These are phyloP conservation scores for Antheraea yamamai DNA, from an alignment of 2,888 invertebrate species.

Conservation along the genomic window DNA sequence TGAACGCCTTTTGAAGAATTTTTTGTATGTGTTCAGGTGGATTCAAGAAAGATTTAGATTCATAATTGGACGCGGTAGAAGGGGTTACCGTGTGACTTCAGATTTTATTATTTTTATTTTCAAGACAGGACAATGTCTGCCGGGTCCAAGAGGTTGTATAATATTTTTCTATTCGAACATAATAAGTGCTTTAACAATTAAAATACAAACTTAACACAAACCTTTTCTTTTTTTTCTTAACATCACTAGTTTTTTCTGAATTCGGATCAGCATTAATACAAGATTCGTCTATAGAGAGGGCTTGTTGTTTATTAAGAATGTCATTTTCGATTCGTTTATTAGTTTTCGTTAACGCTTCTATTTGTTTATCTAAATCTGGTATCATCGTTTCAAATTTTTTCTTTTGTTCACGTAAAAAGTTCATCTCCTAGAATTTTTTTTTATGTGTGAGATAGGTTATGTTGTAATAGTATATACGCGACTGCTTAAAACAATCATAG, in stretches of 20 bases:
- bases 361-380: constrained; percentile 50
- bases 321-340: constrained; percentile 58
- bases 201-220: constrained; percentile 22
- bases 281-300: constrained; percentile 58
- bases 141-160: not conserved
- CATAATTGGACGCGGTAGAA: no score
- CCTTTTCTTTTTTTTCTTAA: constrained; percentile 54
- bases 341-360: constrained; percentile 46
- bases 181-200: no score
- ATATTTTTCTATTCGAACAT: not conserved
- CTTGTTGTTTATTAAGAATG: constrained; percentile 54
- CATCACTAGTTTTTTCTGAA: constrained; percentile 28
- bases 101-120: no score
- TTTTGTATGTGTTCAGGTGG: no score
- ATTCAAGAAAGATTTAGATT: no score
- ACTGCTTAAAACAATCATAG: not conserved
- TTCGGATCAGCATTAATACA: constrained; percentile 42
- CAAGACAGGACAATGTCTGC: no score
- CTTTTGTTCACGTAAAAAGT: constrained; percentile 61
- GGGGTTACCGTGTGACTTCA: no score
- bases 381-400: constrained; percentile 60
- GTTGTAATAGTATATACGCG: no score
- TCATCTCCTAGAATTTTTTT: constrained; percentile 52
- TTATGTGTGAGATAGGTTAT: not conserved
- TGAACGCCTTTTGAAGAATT: no score